phyloP scores from a whole-genome alignment of 2,797 vertebrate species.

The Bucorvus abyssinicus region DNA sequence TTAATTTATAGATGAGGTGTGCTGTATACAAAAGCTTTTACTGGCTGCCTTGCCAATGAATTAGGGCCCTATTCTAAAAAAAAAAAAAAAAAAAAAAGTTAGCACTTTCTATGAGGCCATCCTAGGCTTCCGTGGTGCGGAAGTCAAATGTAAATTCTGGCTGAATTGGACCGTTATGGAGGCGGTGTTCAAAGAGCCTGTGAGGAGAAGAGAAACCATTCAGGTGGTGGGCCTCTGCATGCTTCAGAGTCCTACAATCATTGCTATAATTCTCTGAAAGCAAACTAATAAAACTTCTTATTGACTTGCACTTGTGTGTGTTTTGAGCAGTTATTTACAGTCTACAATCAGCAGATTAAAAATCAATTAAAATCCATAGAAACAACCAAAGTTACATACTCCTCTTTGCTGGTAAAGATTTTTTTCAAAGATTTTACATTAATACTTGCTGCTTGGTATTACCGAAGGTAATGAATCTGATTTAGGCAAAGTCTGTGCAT shows the following conservation, averaged over 20 bases:
- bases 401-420: constrained; percentile 59
- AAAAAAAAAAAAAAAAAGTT: background rate
- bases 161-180: constrained; percentile 17
- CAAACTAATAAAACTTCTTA: constrained; percentile 67
- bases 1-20: background rate
- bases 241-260: constrained; percentile 36
- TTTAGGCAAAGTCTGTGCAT: constrained; percentile 11
- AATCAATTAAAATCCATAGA: constrained; percentile 76
- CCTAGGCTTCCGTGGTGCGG: background rate
- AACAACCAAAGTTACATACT: constrained; percentile 56
- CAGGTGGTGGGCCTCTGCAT: background rate
- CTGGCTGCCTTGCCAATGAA: background rate
- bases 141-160: constrained; percentile 32
- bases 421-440: constrained; percentile 72
- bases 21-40: background rate
- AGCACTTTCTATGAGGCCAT: background rate
- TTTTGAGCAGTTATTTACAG: constrained; percentile 71
- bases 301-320: constrained; percentile 58
- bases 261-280: constrained; percentile 66
- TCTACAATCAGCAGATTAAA: constrained; percentile 71
- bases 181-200: background rate
- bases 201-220: constrained; percentile 49
- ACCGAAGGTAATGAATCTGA: constrained; percentile 62
- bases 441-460: constrained; percentile 62
- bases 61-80: background rate